Base-by-base conservation (phyloP, 2,113 vertebrate genomes). In the Rhineura floridana region DNA sequence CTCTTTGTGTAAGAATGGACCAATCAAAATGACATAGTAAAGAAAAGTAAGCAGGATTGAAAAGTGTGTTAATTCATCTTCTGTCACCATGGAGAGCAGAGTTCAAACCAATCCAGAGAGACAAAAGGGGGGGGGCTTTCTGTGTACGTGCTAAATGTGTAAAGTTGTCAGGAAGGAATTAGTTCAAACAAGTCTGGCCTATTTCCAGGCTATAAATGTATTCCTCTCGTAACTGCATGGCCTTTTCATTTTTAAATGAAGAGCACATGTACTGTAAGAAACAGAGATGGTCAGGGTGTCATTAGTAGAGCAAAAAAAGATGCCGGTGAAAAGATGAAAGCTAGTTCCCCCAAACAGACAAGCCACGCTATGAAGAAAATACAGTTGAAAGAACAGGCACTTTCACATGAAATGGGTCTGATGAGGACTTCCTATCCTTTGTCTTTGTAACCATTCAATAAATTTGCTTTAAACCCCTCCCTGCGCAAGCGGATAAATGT, bases 311-410 rank as follows among this genome's bases (percentile, higher is more conserved):
- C 75, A 88, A 89, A 62, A n/a, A 94, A 94, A 76, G 79, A 81
- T 91, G 75, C 81, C 92, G 67, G 72, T 46, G 86, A 36, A 80
- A 92, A 94, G 91, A 82, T 2, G 73, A 94, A 77, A 75, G 84
- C 44, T 44, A 84, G 85, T 88, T 91, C 87, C 75, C 75, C 76
- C 50, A 72, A 15, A 81, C 87, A 90, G 91, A 92, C 59, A 81
- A 93, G 91, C 90, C 92, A 90, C 92, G 89, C 87, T 93, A 93
- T 92, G 83, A 85, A 78, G 87, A 92, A 94, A 91, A 92, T 72
- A 94, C 93, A 87, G 91, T 93, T 91, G 82, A 67, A 81, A 91
- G 91, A 90, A 90, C 90, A 92, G 92, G 63, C 86, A 76, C 81
- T 19, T 76, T n/a, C 72, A 73, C 69, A 7, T 83, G 86, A 82